Evolutionary conservation across 1,140 invertebrate species (phyloP).

Genomic region (Grapholita molesta): DNA sequence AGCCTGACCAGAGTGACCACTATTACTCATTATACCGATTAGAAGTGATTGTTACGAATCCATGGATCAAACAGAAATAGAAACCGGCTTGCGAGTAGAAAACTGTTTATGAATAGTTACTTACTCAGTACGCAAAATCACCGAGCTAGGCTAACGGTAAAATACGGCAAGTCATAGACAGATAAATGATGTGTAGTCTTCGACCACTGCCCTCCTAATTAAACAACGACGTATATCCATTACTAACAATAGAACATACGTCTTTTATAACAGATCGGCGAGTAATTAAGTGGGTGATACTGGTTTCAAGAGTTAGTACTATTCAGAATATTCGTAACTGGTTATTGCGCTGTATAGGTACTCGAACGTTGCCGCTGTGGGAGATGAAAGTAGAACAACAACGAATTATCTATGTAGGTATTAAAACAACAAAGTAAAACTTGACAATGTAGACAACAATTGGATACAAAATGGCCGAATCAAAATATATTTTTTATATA

Average conservation of each 20-base stretch:
- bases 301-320: slow-evolving; percentile 29
- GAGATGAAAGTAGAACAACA: slow-evolving; percentile 51
- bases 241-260: not conserved
- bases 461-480: too few relatives aligned
- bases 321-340: slow-evolving; percentile 44
- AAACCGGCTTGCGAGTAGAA: too few relatives aligned
- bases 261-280: not conserved
- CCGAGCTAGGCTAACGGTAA: not conserved
- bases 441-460: too few relatives aligned
- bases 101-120: not conserved
- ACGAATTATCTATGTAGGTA: not conserved
- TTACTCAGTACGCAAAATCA: not conserved
- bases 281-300: not conserved
- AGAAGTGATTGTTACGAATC: not conserved
- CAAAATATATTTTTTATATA: too few relatives aligned
- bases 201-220: not conserved
- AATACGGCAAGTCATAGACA: not conserved
- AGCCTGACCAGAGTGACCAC: too few relatives aligned
- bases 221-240: not conserved
- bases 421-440: too few relatives aligned
- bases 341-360: slow-evolving; percentile 40
- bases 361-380: slow-evolving; percentile 35
- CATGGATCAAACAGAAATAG: not conserved
- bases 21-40: too few relatives aligned
- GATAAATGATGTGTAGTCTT: not conserved